Evolutionary conservation across 2,797 vertebrate species (phyloP), one percentile per base, ranked within the genome.

Genomic region (Lacerta agilis): DNA sequence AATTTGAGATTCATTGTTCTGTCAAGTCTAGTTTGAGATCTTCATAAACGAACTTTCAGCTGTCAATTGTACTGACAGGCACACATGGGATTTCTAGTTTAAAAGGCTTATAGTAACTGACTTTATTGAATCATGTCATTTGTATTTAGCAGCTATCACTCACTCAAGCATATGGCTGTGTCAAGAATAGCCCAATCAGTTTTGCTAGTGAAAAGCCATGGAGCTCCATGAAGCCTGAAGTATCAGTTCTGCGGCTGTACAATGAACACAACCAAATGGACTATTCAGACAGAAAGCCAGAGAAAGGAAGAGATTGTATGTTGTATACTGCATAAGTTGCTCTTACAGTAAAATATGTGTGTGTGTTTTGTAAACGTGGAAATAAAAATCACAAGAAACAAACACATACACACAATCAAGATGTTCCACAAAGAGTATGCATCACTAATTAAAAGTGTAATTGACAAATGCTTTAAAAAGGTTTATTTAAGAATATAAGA

Each of bases 31-130:
- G 58, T 80, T 49, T 87, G 20, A 85, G 58, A 76, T 87, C 33
- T 80, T 90, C 86, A 85, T 84, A 84, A 87, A 85, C 61, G 86
- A 76, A 87, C 71, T 43, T 84, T 80, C 77, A 76, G 61, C 82
- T 90, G 77, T 58, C 82, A 76, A 25, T 87, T 81, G 33, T 55
- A 58, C 45, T 87, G 86, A 81, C 67, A 80, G 61, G 86, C 58
- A 80, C 61, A 85, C 82, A 67, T 85, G 86, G 61, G 58, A 81
- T 75, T 85, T 80, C 36, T 81, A 29, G 43, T 87, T 90, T 81
- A 80, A 90, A 90, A 45, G 83, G 23, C 36, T 77, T 67, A 69
- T 84, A 69, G 61, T 75, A 80, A 85, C 76, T 69, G 43, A 43
- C 77, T 90, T 90, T 73, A 90, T 80, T 90, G 69, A 87, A 80